Evolutionary conservation across 1,140 invertebrate species (phyloP), one percentile per base, ranked within the genome.

Genomic region (Pollicipes pollicipes): DNA sequence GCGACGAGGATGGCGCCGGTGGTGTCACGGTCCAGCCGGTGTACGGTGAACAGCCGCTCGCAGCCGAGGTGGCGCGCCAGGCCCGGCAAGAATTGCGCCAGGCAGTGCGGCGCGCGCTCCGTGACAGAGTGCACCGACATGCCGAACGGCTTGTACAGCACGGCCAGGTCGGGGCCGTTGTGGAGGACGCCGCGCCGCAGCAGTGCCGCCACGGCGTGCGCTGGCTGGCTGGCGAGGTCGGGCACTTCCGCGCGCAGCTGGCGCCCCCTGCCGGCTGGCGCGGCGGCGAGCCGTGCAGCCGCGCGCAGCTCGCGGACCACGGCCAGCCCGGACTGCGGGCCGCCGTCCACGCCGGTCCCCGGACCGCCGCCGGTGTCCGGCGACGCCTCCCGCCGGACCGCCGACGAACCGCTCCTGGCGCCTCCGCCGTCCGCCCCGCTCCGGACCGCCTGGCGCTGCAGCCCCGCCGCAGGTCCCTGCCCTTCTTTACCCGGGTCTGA

Each of bases 11-110:
- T 66, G 27, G 76, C 77, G 63, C 84, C 84, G 69, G 83, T 83
- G 1, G 83, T 81, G 69, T 83, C 79, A 73, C 81, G 81, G 73
- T 84, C 83, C 45, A 85, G 76, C 68, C 83, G 75, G 74, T 85
- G 84, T 8, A 84, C 78, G 24, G 82, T 77, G 72, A 80, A 79
- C 0, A 85, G 76, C 26, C 74, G 75, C 68, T 79, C 73, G 30
- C 74, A 66, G 32, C 76, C 71, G 8, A 76, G 27, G 32, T 74
- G 71, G 45, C 73, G 69, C 8, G 78, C 77, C 27, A 83, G 73
- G 30, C 78, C 74, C 24, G 76, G 76, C 30, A 83, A 69, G 31
- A 80, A 75, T 13, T 79, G 73, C 0, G 75, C 76, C 24, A 83
- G 72, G 67, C 76, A 78, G 63, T 81, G 75, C 27, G 75, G 73